phyloP scores from a whole-genome alignment of 2,888 invertebrate genomes.

The Caenorhabditis zanzibari region DNA sequence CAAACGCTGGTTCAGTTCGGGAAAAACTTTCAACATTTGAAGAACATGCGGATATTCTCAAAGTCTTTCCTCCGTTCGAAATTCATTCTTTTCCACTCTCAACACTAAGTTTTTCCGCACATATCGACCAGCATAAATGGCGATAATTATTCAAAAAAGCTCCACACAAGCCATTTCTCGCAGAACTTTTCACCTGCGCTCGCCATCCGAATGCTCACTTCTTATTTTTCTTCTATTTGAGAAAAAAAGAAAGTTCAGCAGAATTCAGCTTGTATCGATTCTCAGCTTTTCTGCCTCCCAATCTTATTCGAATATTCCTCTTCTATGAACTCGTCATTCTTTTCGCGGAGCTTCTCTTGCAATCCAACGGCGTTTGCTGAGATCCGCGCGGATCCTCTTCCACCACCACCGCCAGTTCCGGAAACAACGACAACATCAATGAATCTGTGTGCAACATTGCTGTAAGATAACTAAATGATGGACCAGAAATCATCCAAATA shows the following conservation, averaged over 20 bases:
- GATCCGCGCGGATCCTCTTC: background rate
- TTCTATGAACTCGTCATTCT: background rate
- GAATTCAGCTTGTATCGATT: constrained; percentile 13
- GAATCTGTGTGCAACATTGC: background rate
- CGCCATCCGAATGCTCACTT: constrained; percentile 28
- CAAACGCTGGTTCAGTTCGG: too few relatives aligned
- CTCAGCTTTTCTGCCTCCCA: background rate
- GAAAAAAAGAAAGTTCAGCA: constrained; percentile 21
- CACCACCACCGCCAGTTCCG: background rate
- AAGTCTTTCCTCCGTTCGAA: too few relatives aligned
- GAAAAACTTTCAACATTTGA: too few relatives aligned
- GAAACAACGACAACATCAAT: background rate
- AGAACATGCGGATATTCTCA: too few relatives aligned
- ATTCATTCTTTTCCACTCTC: background rate
- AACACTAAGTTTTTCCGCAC: background rate
- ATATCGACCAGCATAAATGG: background rate
- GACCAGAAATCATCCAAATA: background rate
- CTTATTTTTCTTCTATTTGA: constrained; percentile 9
- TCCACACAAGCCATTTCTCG: constrained; percentile 12
- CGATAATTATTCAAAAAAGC: background rate
- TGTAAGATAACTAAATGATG: background rate
- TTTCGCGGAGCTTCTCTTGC: background rate
- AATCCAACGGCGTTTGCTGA: constrained; percentile 13
- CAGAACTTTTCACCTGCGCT: constrained; percentile 17
- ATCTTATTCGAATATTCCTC: background rate